Conservation (phyloP, 2,797 vertebrate species). For the Rhabdophis nuchalis region DNA sequence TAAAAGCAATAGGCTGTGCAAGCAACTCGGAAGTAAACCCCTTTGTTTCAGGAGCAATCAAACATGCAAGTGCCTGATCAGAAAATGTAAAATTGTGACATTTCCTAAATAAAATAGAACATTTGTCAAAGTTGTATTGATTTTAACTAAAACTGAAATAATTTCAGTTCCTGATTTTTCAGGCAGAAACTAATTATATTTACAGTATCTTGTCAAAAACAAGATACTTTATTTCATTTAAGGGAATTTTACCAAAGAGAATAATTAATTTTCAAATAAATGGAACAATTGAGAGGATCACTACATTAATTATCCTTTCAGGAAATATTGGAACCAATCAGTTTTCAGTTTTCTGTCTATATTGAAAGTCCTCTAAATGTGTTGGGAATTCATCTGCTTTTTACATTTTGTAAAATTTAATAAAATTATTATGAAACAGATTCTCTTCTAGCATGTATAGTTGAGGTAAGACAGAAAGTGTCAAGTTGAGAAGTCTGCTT, state of each 20-base stretch:
- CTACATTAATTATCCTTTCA: background rate
- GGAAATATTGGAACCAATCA: background rate
- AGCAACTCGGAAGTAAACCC: background rate
- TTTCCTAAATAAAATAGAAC: no score
- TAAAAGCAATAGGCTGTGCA: background rate
- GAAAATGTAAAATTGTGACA: background rate
- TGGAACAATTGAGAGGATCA: background rate
- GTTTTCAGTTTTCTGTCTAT: background rate
- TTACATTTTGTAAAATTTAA: background rate
- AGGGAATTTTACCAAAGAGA: background rate
- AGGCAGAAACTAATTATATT: background rate
- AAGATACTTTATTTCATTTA: background rate
- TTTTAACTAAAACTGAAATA: background rate
- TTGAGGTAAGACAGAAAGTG: background rate
- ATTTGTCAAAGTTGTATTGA: background rate
- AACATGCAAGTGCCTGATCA: background rate
- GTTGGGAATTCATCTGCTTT: background rate
- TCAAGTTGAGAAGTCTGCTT: background rate
- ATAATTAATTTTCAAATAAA: background rate
- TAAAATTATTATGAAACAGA: background rate
- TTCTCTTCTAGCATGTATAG: background rate
- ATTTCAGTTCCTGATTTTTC: background rate
- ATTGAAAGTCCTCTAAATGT: background rate
- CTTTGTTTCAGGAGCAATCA: background rate
- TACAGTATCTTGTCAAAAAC: background rate